phyloP scores from a whole-genome alignment of 2,888 invertebrate genomes.

The Oscheius sp. region DNA sequence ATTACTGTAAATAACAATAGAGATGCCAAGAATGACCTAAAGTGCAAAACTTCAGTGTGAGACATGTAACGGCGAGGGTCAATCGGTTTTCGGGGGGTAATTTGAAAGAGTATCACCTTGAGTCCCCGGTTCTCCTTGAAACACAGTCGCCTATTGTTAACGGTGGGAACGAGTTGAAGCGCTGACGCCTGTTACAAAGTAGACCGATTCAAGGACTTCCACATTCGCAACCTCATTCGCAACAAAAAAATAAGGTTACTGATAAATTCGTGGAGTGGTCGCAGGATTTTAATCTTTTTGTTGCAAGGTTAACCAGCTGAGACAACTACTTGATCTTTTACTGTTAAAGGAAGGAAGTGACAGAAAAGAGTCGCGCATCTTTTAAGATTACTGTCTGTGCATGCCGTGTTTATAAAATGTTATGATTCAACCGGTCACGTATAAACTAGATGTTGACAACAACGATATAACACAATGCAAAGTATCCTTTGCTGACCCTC shows the following conservation, averaged over 20 bases:
- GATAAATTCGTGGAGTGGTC: slow-evolving; percentile 9
- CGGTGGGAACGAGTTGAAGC: slow-evolving; percentile 35
- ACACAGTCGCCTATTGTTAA: slow-evolving; percentile 28
- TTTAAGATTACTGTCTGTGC: slow-evolving; percentile 9
- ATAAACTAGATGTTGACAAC: slow-evolving; percentile 20
- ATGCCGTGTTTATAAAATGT: slow-evolving; percentile 14
- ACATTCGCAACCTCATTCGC: slow-evolving; percentile 24
- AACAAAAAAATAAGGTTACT: slow-evolving; percentile 1
- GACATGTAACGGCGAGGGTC: slow-evolving; percentile 14
- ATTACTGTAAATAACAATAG: too few species aligned
- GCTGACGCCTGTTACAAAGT: slow-evolving; percentile 38
- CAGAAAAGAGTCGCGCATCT: background rate
- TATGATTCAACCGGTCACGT: slow-evolving; percentile 28
- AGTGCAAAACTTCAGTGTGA: background rate
- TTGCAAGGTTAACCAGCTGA: background rate
- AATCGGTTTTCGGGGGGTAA: slow-evolving; percentile 30
- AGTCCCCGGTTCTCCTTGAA: slow-evolving; percentile 33
- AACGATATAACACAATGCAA: slow-evolving; percentile 19
- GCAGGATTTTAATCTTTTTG: background rate
- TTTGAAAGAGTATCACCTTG: slow-evolving; percentile 35
- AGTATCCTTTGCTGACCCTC: slow-evolving; percentile 2
- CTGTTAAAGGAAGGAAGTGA: background rate
- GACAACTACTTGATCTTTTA: background rate
- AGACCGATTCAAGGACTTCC: slow-evolving; percentile 33
- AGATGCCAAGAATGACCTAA: background rate